Evolutionary conservation across 2,888 invertebrate species (phyloP), one percentile per base, ranked within the genome.

Genomic region (Lasioglossum calceatum): DNA sequence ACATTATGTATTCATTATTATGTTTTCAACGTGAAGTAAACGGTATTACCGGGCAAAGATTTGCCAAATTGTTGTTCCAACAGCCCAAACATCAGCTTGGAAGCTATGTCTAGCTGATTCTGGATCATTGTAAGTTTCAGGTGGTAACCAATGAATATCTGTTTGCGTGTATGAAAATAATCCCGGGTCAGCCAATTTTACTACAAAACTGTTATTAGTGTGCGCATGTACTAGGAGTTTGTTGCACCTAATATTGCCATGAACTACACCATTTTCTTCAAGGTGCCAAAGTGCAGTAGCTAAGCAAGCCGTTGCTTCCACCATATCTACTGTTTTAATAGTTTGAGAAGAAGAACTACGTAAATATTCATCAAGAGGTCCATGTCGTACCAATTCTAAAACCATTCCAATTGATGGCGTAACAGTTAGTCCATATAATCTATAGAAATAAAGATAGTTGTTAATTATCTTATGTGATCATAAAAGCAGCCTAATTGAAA

Each of bases 51-150:
- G 78, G n/a, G 87, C 71, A 95, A 99, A 99, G 91, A 99, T 97
- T 95, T 99, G 98, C 98, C 98, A 99, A 32, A 99, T 95, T 0
- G 98, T 98, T 5, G 99, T 99, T 0, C 98, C 98, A 93, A 98
- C 97, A 8, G 99, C 98, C 98, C 98, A 99, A 39, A 98, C 97
- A 93, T 99, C 99, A 19, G 98, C 97, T 79, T 97, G 96, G 0
- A 96, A 96, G 36, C 97, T 97, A 16, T 96, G 96, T 93, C 97
- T 97, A 23, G 97, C 97, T 90, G 96, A 95, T 92, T 96, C 96
- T 93, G 97, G 96, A 94, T 97, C 97, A 0, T 96, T 94, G 94
- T 98, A 97, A 93, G 97, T 97, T 94, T 99, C 98, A 16, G 97
- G 97, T 0, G 99, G 98, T 93, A 99, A 97, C 99, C 99, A 99